Evolutionary conservation across 2,113 vertebrate species (phyloP).

Genomic region (Marcusenius ussheri): DNA sequence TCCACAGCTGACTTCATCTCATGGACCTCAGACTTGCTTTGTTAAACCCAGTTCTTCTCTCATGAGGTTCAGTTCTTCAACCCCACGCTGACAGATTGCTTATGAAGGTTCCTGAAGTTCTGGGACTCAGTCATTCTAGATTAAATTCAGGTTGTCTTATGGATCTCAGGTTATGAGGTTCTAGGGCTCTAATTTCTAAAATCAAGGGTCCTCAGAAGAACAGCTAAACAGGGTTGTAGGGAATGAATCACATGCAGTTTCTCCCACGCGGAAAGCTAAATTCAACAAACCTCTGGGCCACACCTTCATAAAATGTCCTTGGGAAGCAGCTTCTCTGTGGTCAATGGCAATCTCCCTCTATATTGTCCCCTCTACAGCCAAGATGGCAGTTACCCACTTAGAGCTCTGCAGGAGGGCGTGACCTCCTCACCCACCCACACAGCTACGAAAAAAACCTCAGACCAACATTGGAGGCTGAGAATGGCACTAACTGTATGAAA

Average conservation of each 20-base stretch:
- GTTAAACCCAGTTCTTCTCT: not conserved
- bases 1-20: not conserved
- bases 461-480: not conserved
- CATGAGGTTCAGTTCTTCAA: not conserved
- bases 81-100: not conserved
- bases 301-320: not conserved
- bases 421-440: not conserved
- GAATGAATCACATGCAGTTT: not conserved
- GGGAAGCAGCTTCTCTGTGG: not conserved
- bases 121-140: not conserved
- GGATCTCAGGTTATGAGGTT: not conserved
- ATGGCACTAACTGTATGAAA: not conserved
- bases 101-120: not conserved
- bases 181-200: not conserved
- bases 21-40: not conserved
- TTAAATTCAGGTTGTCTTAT: not conserved
- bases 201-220: not conserved
- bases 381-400: not conserved
- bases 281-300: not conserved
- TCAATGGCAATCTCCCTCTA: not conserved
- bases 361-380: not conserved
- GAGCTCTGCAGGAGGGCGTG: not conserved
- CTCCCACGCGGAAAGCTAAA: not conserved
- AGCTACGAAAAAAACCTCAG: not conserved
- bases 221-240: not conserved